These are phyloP conservation scores for Sepioteuthis lessoniana DNA, from an alignment of 2,888 invertebrate genomes.

Conservation along the genomic window DNA sequence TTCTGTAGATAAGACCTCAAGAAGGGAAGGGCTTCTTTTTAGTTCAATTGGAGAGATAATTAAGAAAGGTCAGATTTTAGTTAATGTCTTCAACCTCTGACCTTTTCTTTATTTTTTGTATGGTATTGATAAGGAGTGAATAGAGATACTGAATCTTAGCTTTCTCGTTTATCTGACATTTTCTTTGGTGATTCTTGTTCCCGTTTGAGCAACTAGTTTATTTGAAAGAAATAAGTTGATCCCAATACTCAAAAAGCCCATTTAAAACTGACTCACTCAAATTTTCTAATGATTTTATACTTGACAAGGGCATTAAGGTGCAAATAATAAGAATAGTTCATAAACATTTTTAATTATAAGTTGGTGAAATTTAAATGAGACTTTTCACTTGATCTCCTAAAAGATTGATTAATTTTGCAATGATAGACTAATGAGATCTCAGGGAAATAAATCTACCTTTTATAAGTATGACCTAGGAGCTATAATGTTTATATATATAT, in stretches of 20 bases:
- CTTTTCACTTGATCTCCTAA: neutral
- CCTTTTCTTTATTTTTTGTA: neutral
- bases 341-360: neutral
- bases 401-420: too few relatives aligned
- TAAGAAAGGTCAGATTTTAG: conserved; percentile 33
- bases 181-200: neutral
- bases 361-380: neutral
- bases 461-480: too few relatives aligned
- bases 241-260: neutral
- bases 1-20: neutral
- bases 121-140: neutral
- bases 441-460: too few relatives aligned
- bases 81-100: neutral
- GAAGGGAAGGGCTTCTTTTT: neutral
- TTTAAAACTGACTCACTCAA: neutral
- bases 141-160: neutral
- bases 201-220: neutral
- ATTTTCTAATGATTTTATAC: neutral
- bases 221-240: neutral
- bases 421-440: too few relatives aligned
- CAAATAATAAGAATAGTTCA: neutral
- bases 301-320: neutral
- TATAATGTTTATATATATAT: too few relatives aligned
- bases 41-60: neutral
- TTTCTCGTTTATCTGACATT: neutral